Evolutionary conservation across 2,113 vertebrate species (phyloP).

Genomic region (Edolisoma coerulescens): DNA sequence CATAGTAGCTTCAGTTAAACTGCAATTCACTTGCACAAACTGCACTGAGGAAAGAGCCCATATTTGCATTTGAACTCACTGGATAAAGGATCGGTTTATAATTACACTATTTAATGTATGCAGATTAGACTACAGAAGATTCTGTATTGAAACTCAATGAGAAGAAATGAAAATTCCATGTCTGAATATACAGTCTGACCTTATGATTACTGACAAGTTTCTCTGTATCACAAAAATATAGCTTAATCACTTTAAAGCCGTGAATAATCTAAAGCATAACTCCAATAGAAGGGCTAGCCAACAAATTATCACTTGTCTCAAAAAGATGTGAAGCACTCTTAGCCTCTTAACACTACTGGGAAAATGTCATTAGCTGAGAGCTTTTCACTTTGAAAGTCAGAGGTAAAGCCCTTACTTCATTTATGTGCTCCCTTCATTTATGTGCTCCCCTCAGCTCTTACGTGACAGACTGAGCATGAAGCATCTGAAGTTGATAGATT

Average conservation of each 20-base stretch:
- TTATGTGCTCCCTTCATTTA: neutral
- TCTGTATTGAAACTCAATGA: conserved; percentile 40
- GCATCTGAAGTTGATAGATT: neutral
- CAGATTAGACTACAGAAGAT: conserved; percentile 57
- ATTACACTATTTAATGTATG: conserved; percentile 67
- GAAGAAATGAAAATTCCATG: conserved; percentile 45
- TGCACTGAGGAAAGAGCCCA: conserved; percentile 28
- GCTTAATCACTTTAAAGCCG: conserved; percentile 21
- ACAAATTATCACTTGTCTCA: neutral
- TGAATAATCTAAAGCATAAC: conserved; percentile 1
- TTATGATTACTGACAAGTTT: neutral
- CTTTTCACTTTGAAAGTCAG: conserved; percentile 21
- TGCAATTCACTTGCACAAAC: conserved; percentile 45
- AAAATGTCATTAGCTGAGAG: neutral
- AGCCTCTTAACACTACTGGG: neutral
- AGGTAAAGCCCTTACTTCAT: conserved; percentile 6
- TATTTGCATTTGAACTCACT: conserved; percentile 74
- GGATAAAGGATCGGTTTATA: conserved; percentile 58
- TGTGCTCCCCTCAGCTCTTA: neutral
- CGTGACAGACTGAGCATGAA: neutral
- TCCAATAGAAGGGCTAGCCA: neutral
- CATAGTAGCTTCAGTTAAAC: conserved; percentile 43
- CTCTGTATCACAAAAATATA: neutral
- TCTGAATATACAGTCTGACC: conserved; percentile 46
- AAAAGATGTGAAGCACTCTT: neutral